These are phyloP conservation scores for Psilopsiagon aymara DNA, from an alignment of 2,113 vertebrate species.

Conservation along the genomic window DNA sequence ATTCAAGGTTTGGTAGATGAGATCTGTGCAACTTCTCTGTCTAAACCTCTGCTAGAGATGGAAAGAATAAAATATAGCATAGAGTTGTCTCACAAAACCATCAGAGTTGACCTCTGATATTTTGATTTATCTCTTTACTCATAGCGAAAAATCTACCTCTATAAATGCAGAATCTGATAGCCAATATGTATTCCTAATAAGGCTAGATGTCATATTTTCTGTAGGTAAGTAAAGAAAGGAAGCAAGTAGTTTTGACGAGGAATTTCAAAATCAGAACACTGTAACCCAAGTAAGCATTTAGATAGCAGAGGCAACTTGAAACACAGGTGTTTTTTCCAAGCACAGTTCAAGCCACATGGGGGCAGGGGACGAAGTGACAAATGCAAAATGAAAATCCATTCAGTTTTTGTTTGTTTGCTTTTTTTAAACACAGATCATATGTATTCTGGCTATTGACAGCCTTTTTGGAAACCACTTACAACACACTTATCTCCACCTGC, in stretches of 20 bases:
- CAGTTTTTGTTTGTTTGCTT: background rate
- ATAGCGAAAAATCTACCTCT: background rate
- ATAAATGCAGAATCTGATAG: background rate
- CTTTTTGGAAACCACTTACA: background rate
- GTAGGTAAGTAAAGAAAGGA: background rate
- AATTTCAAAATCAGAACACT: background rate
- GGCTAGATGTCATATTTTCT: no score
- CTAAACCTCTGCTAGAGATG: background rate
- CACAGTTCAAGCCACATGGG: background rate
- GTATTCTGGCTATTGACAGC: background rate
- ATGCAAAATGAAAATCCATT: background rate
- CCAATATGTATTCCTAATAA: accelerated
- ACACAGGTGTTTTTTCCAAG: background rate
- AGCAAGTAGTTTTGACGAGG: background rate
- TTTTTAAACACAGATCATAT: background rate
- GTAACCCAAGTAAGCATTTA: background rate
- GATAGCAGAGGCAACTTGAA: accelerated
- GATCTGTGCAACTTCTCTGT: background rate
- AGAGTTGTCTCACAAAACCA: background rate
- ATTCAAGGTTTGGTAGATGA: background rate
- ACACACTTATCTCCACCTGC: background rate
- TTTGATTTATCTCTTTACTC: background rate
- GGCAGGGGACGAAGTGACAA: background rate
- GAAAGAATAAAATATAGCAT: background rate
- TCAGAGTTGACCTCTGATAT: background rate